phyloP scores from a whole-genome alignment of 2,113 vertebrate species.

The Gobius niger region DNA sequence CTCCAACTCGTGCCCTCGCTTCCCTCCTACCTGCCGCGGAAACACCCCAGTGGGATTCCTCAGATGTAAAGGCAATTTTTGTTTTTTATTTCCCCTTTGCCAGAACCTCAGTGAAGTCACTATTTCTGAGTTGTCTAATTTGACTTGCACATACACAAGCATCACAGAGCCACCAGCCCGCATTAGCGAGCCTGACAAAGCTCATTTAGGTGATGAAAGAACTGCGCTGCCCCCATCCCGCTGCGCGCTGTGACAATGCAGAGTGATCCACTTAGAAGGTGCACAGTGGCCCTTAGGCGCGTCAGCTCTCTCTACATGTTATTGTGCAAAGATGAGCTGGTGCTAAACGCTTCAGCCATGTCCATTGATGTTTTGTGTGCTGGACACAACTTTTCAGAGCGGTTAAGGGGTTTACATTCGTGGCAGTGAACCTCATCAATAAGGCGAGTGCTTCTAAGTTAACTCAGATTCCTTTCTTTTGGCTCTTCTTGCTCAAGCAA shows the following conservation, averaged over 20 bases:
- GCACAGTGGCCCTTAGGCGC: conserved; percentile 57
- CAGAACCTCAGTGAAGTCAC: not conserved
- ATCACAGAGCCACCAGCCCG: conserved; percentile 50
- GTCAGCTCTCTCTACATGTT: conserved; percentile 36
- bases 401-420: not conserved
- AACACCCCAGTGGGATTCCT: conserved; percentile 35
- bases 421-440: conserved; percentile 1
- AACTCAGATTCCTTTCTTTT: not conserved
- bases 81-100: too few species aligned
- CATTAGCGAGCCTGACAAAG: conserved; percentile 67
- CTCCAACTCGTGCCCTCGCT: conserved; percentile 57
- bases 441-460: not conserved
- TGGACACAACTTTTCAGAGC: not conserved
- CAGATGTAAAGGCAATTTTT: not conserved
- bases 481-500: not conserved
- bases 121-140: not conserved
- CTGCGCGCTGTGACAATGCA: conserved; percentile 64
- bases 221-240: conserved; percentile 45
- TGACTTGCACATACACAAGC: conserved; percentile 31
- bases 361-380: conserved; percentile 5
- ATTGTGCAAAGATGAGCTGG: conserved; percentile 22
- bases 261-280: conserved; percentile 70
- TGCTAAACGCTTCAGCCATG: conserved; percentile 33
- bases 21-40: conserved; percentile 27
- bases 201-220: conserved; percentile 68